Percentiles rank a stretch among this genome's conserved stretches.
These are phyloP conservation scores for Caerostris darwini DNA, from an alignment of 1,140 invertebrate species.

Conservation along the genomic window DNA sequence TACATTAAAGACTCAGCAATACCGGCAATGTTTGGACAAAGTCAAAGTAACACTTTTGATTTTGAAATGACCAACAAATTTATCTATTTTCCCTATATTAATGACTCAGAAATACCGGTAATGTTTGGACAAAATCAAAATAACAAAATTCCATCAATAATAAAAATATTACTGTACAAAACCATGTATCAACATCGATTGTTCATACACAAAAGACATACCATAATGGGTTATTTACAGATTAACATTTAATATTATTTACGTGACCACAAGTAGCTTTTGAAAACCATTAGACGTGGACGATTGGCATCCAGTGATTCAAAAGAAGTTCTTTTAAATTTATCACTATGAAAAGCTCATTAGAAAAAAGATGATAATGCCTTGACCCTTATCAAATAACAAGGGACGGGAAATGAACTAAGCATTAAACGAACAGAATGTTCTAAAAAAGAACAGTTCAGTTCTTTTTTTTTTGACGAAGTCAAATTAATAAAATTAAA, in stretches of 20 bases:
- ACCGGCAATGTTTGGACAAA: no score
- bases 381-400: neutral
- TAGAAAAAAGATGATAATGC: neutral
- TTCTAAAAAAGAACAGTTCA: neutral
- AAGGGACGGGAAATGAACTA: neutral
- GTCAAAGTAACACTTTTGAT: no score
- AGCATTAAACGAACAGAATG: neutral
- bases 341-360: neutral
- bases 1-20: no score
- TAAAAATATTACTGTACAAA: no score
- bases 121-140: no score
- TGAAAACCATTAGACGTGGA: neutral
- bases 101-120: no score
- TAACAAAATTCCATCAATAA: no score
- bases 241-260: neutral
- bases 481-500: no score
- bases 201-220: neutral
- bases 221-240: neutral
- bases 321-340: neutral
- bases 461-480: neutral
- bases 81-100: no score
- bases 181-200: no score
- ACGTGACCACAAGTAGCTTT: neutral
- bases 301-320: neutral
- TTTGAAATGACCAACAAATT: no score